These are phyloP conservation scores for Drosophila nigrodunni DNA, from an alignment of 1,140 invertebrate genomes.

Conservation along the genomic window DNA sequence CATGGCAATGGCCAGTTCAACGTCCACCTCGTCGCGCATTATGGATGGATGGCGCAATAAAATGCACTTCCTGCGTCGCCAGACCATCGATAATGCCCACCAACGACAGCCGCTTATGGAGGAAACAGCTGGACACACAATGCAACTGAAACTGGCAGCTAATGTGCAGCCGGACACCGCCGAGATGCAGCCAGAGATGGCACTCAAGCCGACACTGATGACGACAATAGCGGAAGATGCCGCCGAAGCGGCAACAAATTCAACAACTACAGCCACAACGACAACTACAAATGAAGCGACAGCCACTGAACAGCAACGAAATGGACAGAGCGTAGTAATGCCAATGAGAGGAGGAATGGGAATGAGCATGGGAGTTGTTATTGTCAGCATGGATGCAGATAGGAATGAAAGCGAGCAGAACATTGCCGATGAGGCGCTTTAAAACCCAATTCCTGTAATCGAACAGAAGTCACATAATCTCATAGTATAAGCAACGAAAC, in stretches of 20 bases:
- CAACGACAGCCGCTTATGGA: conserved; percentile 80
- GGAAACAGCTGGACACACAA: conserved; percentile 47
- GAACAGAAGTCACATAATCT: conserved; percentile 60
- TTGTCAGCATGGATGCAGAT: conserved; percentile 64
- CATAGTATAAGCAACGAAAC: conserved; percentile 64
- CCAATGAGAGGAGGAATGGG: conserved; percentile 4
- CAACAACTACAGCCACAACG: conserved; percentile 12
- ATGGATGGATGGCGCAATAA: conserved; percentile 69
- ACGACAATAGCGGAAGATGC: conserved; percentile 69
- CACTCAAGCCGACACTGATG: conserved; percentile 55
- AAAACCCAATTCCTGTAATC: conserved; percentile 30
- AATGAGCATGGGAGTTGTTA: conserved; percentile 49
- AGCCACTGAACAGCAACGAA: conserved; percentile 17
- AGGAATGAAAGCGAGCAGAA: conserved; percentile 41
- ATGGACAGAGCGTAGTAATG: conserved; percentile 10
- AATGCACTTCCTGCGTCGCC: conserved; percentile 72
- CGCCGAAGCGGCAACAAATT: conserved; percentile 31
- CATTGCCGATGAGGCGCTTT: conserved; percentile 78
- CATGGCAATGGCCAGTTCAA: conserved; percentile 34
- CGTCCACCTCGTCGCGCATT: conserved; percentile 38
- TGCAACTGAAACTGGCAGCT: conserved; percentile 28
- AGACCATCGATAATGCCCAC: conserved; percentile 72
- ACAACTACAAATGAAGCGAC: conserved; percentile 6
- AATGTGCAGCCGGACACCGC: conserved; percentile 5
- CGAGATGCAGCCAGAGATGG: conserved; percentile 4